Percentiles rank a stretch among this genome's conserved stretches.
phyloP scores from a whole-genome alignment of 2,113 vertebrate species.

The Perccottus glenii region DNA sequence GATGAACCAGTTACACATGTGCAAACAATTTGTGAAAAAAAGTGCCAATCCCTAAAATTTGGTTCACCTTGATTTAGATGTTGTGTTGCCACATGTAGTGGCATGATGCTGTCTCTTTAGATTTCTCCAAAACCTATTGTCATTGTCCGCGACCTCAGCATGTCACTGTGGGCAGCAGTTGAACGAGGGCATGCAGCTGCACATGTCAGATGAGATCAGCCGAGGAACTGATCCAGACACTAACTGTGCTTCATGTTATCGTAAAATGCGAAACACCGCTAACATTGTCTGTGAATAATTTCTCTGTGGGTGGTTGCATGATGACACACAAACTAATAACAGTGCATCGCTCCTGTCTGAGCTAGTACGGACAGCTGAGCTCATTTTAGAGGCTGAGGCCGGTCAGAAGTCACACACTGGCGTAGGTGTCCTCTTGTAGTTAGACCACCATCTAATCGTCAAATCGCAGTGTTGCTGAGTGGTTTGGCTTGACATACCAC shows the following conservation, averaged over 20 bases:
- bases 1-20: too few relatives aligned
- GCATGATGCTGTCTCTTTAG: too few relatives aligned
- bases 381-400: conserved; percentile 35
- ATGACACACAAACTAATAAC: conserved; percentile 9
- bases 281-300: background rate
- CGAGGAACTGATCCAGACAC: background rate
- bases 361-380: conserved; percentile 58
- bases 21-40: too few relatives aligned
- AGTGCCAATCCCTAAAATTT: too few relatives aligned
- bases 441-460: conserved; percentile 58
- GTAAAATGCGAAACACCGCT: background rate
- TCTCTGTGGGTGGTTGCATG: background rate
- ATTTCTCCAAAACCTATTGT: background rate
- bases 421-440: conserved; percentile 59
- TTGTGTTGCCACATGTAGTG: too few relatives aligned
- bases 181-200: background rate
- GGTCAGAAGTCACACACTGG: conserved; percentile 48
- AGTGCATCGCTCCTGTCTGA: conserved; percentile 25
- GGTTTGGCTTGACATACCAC: conserved; percentile 46
- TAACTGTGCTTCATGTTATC: background rate
- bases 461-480: conserved; percentile 58
- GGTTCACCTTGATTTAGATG: too few relatives aligned
- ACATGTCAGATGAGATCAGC: conserved; percentile 10
- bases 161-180: background rate
- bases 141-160: conserved; percentile 5